Evolutionary conservation across 2,113 vertebrate genomes (phyloP).

Genomic region (Rissa tridactyla): DNA sequence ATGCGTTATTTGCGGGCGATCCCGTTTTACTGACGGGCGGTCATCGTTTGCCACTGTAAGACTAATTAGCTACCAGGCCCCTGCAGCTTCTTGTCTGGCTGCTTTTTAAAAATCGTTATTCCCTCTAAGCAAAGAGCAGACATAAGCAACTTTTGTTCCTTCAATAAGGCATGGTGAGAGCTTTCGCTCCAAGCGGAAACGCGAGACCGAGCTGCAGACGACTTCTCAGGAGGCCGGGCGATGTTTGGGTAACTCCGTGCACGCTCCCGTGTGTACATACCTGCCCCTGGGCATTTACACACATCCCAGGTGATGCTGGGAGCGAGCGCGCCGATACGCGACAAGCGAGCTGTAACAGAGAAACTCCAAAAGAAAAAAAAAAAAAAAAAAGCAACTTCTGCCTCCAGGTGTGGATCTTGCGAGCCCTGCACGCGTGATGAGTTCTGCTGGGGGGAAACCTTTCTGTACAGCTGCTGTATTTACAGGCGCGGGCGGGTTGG

Average conservation of each 20-base stretch:
- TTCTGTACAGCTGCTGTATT: neutral
- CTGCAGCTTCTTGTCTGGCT: neutral
- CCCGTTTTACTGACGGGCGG: neutral
- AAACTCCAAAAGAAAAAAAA: neutral
- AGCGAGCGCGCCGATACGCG: neutral
- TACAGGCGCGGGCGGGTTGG: neutral
- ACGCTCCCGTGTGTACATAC: neutral
- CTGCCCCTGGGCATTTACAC: too few relatives aligned
- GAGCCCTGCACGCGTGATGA: neutral
- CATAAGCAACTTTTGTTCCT: neutral
- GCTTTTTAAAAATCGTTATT: neutral
- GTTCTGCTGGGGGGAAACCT: neutral
- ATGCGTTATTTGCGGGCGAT: neutral
- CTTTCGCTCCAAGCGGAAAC: neutral
- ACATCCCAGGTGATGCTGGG: neutral
- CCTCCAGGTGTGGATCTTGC: neutral
- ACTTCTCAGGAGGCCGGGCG: neutral
- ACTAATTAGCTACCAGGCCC: neutral
- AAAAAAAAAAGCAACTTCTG: neutral
- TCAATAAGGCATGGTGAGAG: neutral
- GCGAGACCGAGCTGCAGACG: accelerated
- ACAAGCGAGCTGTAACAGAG: neutral
- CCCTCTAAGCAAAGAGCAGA: neutral
- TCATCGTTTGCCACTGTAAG: neutral
- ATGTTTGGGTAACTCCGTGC: neutral